Evolutionary conservation across 2,888 invertebrate genomes (phyloP).

Genomic region (Leptinotarsa juncta): DNA sequence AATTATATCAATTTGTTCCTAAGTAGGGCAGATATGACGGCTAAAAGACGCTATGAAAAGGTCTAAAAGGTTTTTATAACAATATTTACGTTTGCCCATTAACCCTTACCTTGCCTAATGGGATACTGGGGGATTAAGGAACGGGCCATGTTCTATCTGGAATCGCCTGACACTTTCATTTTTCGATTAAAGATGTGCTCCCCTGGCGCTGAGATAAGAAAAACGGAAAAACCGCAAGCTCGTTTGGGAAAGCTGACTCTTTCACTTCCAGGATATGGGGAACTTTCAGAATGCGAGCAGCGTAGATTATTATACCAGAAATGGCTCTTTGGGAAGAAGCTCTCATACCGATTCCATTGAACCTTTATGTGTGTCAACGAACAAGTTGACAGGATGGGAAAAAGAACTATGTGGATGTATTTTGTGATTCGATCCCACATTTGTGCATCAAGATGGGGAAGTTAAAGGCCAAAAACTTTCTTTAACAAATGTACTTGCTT

Average conservation of each 20-base stretch:
- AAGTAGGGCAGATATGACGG: slow-evolving; percentile 31
- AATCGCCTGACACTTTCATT: slow-evolving; percentile 37
- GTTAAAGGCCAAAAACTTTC: no score
- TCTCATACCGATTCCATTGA: background rate
- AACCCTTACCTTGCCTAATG: slow-evolving; percentile 40
- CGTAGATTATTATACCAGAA: background rate
- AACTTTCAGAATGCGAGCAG: background rate
- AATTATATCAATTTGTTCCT: slow-evolving; percentile 30
- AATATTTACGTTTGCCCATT: slow-evolving; percentile 37
- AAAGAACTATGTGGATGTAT: no score
- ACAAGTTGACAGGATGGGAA: no score
- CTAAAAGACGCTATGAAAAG: slow-evolving; percentile 32
- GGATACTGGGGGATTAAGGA: slow-evolving; percentile 35
- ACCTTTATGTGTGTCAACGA: no score
- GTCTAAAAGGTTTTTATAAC: slow-evolving; percentile 39
- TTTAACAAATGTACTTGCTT: no score
- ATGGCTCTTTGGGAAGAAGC: background rate
- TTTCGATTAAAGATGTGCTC: slow-evolving; percentile 43
- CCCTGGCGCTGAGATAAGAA: slow-evolving; percentile 33
- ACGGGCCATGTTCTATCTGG: slow-evolving; percentile 34
- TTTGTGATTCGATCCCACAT: no score
- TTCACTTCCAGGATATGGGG: background rate
- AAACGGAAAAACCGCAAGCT: slow-evolving; percentile 19
- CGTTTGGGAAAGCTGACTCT: slow-evolving; percentile 9
- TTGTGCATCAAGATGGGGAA: no score